Percentiles rank a stretch among this genome's conserved stretches.
Evolutionary conservation across 2,797 vertebrate genomes (phyloP).

Genomic region (Myotis vivesi): DNA sequence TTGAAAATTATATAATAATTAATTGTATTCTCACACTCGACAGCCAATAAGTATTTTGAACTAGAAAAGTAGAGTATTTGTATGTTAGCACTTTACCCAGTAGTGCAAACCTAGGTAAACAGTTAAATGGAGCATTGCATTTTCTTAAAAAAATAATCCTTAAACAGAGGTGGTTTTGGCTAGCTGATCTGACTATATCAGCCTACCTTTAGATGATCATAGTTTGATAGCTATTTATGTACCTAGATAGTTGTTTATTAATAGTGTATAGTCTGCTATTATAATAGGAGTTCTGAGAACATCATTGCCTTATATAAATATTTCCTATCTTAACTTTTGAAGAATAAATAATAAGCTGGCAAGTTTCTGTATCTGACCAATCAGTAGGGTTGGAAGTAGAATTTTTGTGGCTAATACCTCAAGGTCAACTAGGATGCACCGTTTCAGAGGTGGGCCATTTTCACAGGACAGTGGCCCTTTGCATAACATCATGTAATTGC

Average conservation of each 20-base stretch:
- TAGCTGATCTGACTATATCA: not conserved
- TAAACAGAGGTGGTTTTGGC: not conserved
- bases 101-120: not conserved
- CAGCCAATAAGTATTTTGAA: not conserved
- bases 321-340: not conserved
- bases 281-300: not conserved
- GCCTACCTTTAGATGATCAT: not conserved
- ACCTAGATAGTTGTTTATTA: not conserved
- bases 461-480: not conserved
- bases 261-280: not conserved
- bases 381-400: not conserved
- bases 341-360: not conserved
- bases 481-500: not conserved
- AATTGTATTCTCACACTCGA: not conserved
- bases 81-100: not conserved
- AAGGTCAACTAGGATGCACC: not conserved
- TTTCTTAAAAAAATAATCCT: not conserved
- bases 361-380: not conserved
- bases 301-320: not conserved
- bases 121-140: not conserved
- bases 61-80: not conserved
- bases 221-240: not conserved
- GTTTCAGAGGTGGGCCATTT: not conserved
- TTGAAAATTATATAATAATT: not conserved
- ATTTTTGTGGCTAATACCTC: not conserved